Conservation (phyloP, 2,113 vertebrate genomes). For the Puffinus mauretanicus region DNA sequence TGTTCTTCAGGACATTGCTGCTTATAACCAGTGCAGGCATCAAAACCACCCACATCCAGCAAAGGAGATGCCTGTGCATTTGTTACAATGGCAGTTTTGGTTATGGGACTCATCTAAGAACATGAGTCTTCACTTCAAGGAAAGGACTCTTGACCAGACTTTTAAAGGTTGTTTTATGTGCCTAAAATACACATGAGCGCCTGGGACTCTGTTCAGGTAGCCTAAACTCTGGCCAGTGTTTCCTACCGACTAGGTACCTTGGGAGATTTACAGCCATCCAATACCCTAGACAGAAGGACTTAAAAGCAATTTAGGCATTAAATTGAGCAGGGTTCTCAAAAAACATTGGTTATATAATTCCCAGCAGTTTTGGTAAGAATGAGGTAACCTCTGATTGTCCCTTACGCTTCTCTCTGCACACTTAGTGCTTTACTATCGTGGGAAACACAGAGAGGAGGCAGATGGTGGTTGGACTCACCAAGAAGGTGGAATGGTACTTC, state of each 20-base stretch:
- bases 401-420: not conserved
- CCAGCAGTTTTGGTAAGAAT: not conserved
- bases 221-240: not conserved
- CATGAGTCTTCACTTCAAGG: not conserved
- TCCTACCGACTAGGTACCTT: not conserved
- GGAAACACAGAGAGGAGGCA: not conserved
- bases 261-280: not conserved
- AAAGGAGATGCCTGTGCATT: not conserved
- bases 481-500: not conserved
- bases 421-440: not conserved
- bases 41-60: slow-evolving; percentile 2
- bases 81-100: not conserved
- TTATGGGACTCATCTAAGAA: not conserved
- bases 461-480: not conserved
- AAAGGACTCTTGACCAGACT: not conserved
- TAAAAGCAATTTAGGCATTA: not conserved
- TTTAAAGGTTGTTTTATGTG: not conserved
- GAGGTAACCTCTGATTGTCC: not conserved
- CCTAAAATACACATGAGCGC: not conserved
- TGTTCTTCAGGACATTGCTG: slow-evolving; percentile 16
- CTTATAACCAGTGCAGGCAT: slow-evolving; percentile 11
- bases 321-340: not conserved
- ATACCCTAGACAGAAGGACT: not conserved
- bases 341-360: not conserved
- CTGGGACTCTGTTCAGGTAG: not conserved